Base-by-base conservation (phyloP, 2,888 invertebrate species). In the Leptinotarsa haldemani region DNA sequence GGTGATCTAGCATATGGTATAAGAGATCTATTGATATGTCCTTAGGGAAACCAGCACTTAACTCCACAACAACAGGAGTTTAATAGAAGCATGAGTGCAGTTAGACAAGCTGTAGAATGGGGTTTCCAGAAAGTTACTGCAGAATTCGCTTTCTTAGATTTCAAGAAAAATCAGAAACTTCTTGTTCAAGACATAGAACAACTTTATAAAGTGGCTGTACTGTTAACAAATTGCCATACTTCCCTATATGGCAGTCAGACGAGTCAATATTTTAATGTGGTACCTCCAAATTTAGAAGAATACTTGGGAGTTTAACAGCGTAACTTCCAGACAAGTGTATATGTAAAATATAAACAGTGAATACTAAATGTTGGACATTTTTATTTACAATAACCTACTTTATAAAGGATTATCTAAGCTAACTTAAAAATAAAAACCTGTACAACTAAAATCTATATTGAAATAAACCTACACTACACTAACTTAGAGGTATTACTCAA, bases 41-140 rank as follows among this genome's bases (percentile, higher is more conserved):
- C 73, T 20, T 77, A 61, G 50, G 20, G 15, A 46, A 68, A 64
- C 30, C 48, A 52, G 50, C 64, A 64, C 50, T 71, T 25, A 67
- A 67, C 72, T 68, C 64, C 69, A 58, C 48, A 20, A 30, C 74
- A 76, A 47, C 65, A 69, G 22, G 16, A 73, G 22, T 76, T 78
- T 71, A 76, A 78, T 67, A 5, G 13, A 15, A 52, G 69, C 5
- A 77, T 77, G 78, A 78, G 72, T 48, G 52, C 18, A 13, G 22
- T 78, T n/a, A 73, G 74, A 56, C 71, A 74, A 50, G 13, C 73
- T 40, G 80, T 80, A 16, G 80, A 79, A 67, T 81, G 78, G 80
- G 77, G 78, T 12, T 80, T 78, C 72, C 66, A 71, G 53, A 80
- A 80, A 78, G 72, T 80, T 30, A 47, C 77, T 5, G 18, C 52